Evolutionary conservation across 2,888 invertebrate species (phyloP).

Genomic region (Ormyrus labotus): DNA sequence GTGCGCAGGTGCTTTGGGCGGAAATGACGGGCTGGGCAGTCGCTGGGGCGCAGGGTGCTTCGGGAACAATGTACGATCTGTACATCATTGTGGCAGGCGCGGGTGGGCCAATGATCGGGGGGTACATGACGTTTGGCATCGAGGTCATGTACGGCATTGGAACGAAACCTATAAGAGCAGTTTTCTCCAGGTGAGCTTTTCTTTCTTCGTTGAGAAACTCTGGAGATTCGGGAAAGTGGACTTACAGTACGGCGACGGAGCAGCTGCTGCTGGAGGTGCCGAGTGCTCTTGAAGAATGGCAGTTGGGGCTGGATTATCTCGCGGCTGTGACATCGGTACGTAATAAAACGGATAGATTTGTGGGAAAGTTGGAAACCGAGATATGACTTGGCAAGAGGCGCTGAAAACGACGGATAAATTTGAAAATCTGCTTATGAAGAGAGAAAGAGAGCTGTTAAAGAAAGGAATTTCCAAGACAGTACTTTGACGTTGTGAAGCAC

Average conservation of each 20-base stretch:
- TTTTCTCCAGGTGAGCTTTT: no score
- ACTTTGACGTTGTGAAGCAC: slow-evolving; percentile 63
- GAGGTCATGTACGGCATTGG: slow-evolving; percentile 79
- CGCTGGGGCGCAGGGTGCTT: slow-evolving; percentile 43
- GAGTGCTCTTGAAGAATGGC: slow-evolving; percentile 51
- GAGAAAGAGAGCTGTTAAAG: no score
- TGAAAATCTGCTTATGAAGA: no score
- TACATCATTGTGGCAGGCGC: slow-evolving; percentile 77
- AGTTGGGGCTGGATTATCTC: slow-evolving; percentile 37
- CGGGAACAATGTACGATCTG: slow-evolving; percentile 77
- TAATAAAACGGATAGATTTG: slow-evolving; percentile 77
- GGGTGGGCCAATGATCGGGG: slow-evolving; percentile 74
- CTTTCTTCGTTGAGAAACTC: background rate
- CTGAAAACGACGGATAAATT: slow-evolving; percentile 57
- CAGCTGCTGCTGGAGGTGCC: slow-evolving; percentile 44
- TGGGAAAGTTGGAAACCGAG: slow-evolving; percentile 74
- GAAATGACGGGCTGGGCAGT: background rate
- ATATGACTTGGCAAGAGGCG: slow-evolving; percentile 59
- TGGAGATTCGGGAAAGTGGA: background rate
- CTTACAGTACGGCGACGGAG: slow-evolving; percentile 52
- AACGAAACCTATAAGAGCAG: slow-evolving; percentile 62
- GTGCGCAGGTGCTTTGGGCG: no score
- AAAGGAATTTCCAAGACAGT: slow-evolving; percentile 54
- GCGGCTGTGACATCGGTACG: slow-evolving; percentile 76
- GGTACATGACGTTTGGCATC: slow-evolving; percentile 80